Conservation (phyloP, 2,797 vertebrate genomes). For the Periparus ater region DNA sequence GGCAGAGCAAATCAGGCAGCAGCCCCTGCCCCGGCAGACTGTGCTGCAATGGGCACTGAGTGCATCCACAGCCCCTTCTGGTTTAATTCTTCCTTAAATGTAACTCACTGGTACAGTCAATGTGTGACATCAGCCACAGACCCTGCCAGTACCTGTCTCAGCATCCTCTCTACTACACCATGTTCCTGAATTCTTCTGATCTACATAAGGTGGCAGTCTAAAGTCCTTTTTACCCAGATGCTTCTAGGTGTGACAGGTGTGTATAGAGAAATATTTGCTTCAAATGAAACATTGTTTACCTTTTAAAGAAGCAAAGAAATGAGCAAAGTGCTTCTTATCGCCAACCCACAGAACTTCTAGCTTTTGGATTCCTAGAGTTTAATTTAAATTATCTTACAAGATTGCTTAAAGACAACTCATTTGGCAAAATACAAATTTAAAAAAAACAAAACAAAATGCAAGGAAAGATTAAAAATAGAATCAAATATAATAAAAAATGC, state of each 20-base stretch:
- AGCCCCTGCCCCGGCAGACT: background rate
- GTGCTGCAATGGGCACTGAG: rapidly evolving
- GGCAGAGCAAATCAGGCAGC: background rate
- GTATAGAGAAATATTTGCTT: background rate
- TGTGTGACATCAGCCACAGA: background rate
- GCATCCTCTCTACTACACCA: background rate
- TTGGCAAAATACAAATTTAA: background rate
- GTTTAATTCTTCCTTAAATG: background rate
- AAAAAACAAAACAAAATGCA: background rate
- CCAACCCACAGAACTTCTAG: background rate
- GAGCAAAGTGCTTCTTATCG: background rate
- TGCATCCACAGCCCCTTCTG: background rate
- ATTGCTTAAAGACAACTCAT: background rate
- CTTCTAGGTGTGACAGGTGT: background rate
- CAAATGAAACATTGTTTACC: background rate
- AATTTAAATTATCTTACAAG: background rate
- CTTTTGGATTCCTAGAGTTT: background rate
- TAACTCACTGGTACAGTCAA: background rate
- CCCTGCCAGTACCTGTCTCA: background rate
- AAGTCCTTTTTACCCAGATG: background rate
- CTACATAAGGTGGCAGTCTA: rapidly evolving
- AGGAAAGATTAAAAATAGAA: background rate
- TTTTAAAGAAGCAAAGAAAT: background rate
- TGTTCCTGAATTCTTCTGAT: background rate
- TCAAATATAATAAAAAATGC: background rate